Percentiles rank a stretch among this genome's conserved stretches.
These are phyloP conservation scores for Cerastis leucographa DNA, from an alignment of 2,888 invertebrate genomes.

Conservation along the genomic window DNA sequence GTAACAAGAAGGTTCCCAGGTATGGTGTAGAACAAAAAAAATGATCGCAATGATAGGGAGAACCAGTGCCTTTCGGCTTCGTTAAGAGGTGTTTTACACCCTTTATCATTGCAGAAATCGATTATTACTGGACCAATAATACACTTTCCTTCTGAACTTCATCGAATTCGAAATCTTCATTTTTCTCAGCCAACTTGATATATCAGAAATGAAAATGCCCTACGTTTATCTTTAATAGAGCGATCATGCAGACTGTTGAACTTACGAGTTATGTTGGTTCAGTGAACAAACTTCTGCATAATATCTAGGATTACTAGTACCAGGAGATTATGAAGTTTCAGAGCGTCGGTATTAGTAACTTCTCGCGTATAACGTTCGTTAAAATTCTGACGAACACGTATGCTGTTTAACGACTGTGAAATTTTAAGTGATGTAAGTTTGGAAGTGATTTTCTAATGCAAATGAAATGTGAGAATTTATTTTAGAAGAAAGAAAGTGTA, in stretches of 20 bases:
- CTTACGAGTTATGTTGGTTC: constrained; percentile 24
- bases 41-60: no score
- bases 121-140: no score
- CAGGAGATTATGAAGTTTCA: constrained; percentile 34
- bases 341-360: neutral
- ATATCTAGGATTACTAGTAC: constrained; percentile 37
- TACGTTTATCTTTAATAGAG: constrained; percentile 10
- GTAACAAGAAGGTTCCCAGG: no score
- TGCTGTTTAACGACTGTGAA: neutral
- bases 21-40: no score
- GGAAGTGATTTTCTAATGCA: neutral
- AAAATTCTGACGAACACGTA: neutral
- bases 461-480: neutral
- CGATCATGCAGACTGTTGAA: constrained; percentile 30
- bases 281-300: constrained; percentile 25
- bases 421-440: neutral
- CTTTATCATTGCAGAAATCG: no score
- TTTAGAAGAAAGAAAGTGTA: neutral
- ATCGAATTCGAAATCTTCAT: neutral
- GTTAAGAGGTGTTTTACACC: no score
- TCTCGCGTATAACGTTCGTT: neutral
- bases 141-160: neutral
- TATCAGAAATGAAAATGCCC: neutral
- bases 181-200: neutral
- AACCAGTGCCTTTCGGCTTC: no score